Evolutionary conservation across 2,113 vertebrate genomes (phyloP).

Genomic region (Bufo gargarizans): DNA sequence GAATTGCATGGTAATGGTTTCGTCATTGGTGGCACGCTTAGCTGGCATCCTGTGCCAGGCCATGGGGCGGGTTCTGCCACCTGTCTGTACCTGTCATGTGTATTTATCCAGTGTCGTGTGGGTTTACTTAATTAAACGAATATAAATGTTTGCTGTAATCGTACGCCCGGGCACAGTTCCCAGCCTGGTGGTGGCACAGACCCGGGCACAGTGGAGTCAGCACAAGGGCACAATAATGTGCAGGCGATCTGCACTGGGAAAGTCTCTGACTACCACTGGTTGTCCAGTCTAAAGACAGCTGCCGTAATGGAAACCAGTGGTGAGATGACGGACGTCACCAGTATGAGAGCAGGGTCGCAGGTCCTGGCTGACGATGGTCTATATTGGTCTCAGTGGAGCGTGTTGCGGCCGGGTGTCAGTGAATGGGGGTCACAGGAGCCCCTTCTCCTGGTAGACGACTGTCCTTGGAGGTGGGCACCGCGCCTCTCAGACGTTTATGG

Average conservation of each 20-base stretch:
- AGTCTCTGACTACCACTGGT: not conserved
- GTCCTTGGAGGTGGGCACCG: too few relatives aligned
- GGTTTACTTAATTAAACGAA: not conserved
- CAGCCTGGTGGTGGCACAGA: not conserved
- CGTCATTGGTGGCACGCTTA: not conserved
- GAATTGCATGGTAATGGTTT: not conserved
- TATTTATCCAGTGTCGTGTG: not conserved
- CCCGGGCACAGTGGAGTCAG: too few relatives aligned
- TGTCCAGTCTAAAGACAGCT: not conserved
- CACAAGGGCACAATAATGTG: too few relatives aligned
- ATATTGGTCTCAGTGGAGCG: too few relatives aligned
- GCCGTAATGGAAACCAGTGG: too few relatives aligned
- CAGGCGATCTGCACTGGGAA: not conserved
- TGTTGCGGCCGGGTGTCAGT: too few relatives aligned
- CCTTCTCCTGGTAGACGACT: too few relatives aligned
- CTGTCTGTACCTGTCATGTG: constrained; percentile 10
- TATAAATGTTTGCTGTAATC: not conserved
- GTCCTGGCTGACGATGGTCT: too few relatives aligned
- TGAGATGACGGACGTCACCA: too few relatives aligned
- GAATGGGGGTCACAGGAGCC: too few relatives aligned
- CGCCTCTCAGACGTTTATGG: too few relatives aligned
- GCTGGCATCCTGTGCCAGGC: not conserved
- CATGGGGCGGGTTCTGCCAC: not conserved
- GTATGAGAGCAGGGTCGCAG: too few relatives aligned
- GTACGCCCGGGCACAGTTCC: not conserved